Evolutionary conservation across 1,140 invertebrate genomes (phyloP).

Genomic region (Scaptomyza montana): DNA sequence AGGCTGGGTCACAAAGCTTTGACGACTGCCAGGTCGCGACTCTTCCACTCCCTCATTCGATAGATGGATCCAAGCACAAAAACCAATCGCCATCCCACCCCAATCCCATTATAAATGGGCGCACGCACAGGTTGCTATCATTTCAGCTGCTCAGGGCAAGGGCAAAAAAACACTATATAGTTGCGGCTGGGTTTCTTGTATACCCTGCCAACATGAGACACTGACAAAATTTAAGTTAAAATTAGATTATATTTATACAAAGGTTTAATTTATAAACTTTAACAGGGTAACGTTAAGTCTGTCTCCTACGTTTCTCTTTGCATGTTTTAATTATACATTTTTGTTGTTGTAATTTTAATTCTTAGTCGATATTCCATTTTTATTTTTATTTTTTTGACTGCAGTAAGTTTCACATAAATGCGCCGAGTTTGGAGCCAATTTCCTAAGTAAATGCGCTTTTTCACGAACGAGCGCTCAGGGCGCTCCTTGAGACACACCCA

Average conservation of each 20-base stretch:
- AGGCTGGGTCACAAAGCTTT: slow-evolving; percentile 42
- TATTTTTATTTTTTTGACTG: slow-evolving; percentile 56
- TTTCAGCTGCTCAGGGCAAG: slow-evolving; percentile 30
- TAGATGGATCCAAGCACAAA: slow-evolving; percentile 3
- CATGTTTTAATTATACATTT: slow-evolving; percentile 23
- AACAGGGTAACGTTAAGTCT: no score
- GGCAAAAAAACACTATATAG: slow-evolving; percentile 31
- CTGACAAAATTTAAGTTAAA: no score
- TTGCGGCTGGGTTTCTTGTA: background rate
- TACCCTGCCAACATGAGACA: slow-evolving; percentile 14
- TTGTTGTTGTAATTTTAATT: slow-evolving; percentile 2
- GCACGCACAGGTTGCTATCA: slow-evolving; percentile 50
- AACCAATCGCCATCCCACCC: slow-evolving; percentile 20
- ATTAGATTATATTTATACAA: no score
- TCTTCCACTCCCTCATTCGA: slow-evolving; percentile 29
- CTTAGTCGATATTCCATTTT: slow-evolving; percentile 50
- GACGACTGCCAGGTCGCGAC: slow-evolving; percentile 28
- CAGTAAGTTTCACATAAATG: slow-evolving; percentile 75
- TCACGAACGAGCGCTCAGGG: slow-evolving; percentile 61
- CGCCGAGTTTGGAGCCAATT: slow-evolving; percentile 48
- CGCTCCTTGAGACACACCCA: slow-evolving; percentile 66
- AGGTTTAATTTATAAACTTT: no score
- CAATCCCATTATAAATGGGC: slow-evolving; percentile 33
- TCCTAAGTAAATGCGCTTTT: slow-evolving; percentile 65
- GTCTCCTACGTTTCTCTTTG: slow-evolving; percentile 27